A percentile compares a stretch with the other conserved stretches of the same genome.
These are phyloP conservation scores for Andrena hattorfiana DNA, from an alignment of 2,888 invertebrate genomes.

Conservation along the genomic window DNA sequence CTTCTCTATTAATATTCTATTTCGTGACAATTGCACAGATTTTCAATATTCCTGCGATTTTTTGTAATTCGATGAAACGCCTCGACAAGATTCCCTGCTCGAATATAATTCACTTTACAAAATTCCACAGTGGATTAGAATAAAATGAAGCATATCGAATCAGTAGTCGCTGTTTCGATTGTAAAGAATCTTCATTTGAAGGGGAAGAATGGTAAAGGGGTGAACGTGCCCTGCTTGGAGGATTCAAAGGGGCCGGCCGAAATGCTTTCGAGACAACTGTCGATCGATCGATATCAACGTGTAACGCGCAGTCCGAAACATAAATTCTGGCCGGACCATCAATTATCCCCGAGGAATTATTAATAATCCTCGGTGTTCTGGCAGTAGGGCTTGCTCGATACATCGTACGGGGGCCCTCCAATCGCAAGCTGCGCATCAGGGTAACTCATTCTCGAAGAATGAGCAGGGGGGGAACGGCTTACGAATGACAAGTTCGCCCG, in stretches of 20 bases:
- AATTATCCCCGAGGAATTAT: constrained; percentile 67
- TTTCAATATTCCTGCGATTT: too few species aligned
- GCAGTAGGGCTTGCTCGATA: constrained; percentile 46
- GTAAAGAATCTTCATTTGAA: background rate
- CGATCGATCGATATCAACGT: constrained; percentile 48
- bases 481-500: constrained; percentile 65
- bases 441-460: constrained; percentile 35
- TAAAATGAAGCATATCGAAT: background rate
- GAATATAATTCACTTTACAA: too few species aligned
- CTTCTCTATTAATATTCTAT: too few species aligned
- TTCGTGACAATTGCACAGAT: too few species aligned
- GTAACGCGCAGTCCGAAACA: constrained; percentile 36
- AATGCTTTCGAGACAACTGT: constrained; percentile 44
- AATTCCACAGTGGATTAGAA: too few species aligned
- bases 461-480: constrained; percentile 10
- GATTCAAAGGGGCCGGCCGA: constrained; percentile 12
- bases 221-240: constrained; percentile 15
- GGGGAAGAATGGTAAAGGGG: background rate
- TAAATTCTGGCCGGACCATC: constrained; percentile 53
- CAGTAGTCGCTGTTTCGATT: background rate
- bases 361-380: constrained; percentile 68
- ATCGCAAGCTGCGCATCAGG: constrained; percentile 64
- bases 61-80: too few species aligned
- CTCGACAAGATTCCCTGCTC: too few species aligned
- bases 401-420: constrained; percentile 50